Evolutionary conservation across 2,113 vertebrate species (phyloP).

Genomic region (Ctenodactylus gundi): DNA sequence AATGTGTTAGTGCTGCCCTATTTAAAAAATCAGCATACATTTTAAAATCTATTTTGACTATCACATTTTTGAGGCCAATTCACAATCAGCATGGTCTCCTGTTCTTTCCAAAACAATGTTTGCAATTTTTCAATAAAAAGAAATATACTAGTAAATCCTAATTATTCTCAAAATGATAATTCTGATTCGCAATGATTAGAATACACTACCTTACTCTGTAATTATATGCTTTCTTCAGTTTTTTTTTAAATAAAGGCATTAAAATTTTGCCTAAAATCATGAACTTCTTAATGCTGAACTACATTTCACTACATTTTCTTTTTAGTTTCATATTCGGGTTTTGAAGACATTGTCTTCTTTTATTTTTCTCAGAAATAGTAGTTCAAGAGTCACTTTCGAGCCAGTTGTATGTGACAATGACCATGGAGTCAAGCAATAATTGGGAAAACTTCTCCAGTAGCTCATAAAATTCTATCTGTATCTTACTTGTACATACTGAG

Average conservation of each 20-base stretch:
- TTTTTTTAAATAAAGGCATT: neutral
- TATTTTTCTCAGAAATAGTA: neutral
- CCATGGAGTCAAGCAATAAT: neutral
- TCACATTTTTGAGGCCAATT: neutral
- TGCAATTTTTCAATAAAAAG: neutral
- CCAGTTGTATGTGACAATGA: neutral
- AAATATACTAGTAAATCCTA: neutral
- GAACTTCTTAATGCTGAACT: neutral
- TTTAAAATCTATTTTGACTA: neutral
- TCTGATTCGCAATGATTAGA: neutral
- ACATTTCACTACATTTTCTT: neutral
- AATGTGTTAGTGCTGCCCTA: neutral
- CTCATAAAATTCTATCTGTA: constrained; percentile 12
- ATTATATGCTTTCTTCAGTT: neutral
- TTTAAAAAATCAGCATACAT: neutral
- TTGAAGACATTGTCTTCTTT: too few relatives aligned
- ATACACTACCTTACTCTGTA: neutral
- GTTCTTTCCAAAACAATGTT: neutral
- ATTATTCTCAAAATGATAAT: neutral
- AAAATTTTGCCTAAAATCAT: neutral
- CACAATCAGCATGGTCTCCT: neutral
- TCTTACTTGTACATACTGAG: neutral
- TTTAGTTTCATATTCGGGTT: neutral
- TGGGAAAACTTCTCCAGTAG: neutral
- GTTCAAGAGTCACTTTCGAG: neutral